A percentile compares a stretch with the other conserved stretches of the same genome.
These are phyloP conservation scores for Zaprionus africanus DNA, from an alignment of 1,140 invertebrate genomes.

Conservation along the genomic window DNA sequence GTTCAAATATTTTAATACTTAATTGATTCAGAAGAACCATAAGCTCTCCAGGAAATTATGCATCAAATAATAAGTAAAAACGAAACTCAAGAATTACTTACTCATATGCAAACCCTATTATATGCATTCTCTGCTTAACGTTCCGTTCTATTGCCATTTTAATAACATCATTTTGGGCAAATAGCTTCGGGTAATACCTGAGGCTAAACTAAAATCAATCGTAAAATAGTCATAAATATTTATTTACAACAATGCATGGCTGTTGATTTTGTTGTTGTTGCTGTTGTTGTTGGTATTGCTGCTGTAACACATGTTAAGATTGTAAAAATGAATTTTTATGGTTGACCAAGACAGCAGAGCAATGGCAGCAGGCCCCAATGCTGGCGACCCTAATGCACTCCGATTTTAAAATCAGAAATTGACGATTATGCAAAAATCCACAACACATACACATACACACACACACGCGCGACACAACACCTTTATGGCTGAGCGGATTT, in stretches of 20 bases:
- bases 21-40: no score
- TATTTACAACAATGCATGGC: slow-evolving; percentile 51
- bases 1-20: no score
- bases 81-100: background rate
- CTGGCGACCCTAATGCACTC: slow-evolving; percentile 20
- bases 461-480: slow-evolving; percentile 41
- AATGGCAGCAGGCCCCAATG: background rate
- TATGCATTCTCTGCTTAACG: background rate
- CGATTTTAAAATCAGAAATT: slow-evolving; percentile 80
- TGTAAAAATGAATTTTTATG: slow-evolving; percentile 82
- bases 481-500: slow-evolving; percentile 47
- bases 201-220: slow-evolving; percentile 68
- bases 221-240: slow-evolving; percentile 80
- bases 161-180: slow-evolving; percentile 62
- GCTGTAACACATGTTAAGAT: slow-evolving; percentile 74
- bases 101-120: background rate
- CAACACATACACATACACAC: slow-evolving; percentile 35
- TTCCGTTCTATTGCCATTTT: slow-evolving; percentile 4
- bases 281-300: slow-evolving; percentile 14
- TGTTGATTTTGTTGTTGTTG: slow-evolving; percentile 12
- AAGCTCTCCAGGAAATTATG: no score
- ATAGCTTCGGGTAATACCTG: slow-evolving; percentile 12
- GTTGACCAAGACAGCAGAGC: slow-evolving; percentile 58
- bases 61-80: background rate
- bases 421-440: slow-evolving; percentile 82